Conservation (phyloP, 2,113 vertebrate genomes). For the Marcusenius ussheri region DNA sequence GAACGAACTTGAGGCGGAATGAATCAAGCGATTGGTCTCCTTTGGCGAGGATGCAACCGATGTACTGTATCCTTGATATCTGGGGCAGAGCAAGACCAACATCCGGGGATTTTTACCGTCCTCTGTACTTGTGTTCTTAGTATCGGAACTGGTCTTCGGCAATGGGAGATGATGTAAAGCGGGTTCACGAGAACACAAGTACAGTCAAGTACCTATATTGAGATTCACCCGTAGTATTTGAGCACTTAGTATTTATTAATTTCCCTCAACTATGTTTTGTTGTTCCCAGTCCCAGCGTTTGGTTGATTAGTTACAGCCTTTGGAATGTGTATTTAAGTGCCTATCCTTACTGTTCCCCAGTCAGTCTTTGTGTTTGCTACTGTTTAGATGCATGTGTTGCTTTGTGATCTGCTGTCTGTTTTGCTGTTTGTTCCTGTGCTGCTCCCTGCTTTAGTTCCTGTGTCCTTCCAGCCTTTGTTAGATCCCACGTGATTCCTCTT, state of each 20-base stretch:
- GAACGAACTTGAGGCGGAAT: no score
- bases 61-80: no score
- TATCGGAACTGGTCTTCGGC: no score
- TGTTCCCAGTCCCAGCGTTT: background rate
- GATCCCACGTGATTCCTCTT: background rate
- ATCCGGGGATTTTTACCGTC: no score
- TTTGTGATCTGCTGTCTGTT: background rate
- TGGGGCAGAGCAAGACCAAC: no score
- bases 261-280: background rate
- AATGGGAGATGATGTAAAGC: no score
- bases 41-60: no score
- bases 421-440: background rate
- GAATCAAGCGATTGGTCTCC: no score
- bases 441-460: background rate
- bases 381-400: background rate
- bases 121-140: no score
- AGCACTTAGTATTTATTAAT: background rate
- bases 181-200: no score
- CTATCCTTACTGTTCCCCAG: background rate
- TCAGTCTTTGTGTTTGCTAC: background rate
- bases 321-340: background rate
- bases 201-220: no score
- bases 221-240: background rate
- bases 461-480: background rate
- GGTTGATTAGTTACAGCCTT: background rate